phyloP scores from a whole-genome alignment of 1,140 invertebrate genomes.

The Lysiphlebus fabarum region DNA sequence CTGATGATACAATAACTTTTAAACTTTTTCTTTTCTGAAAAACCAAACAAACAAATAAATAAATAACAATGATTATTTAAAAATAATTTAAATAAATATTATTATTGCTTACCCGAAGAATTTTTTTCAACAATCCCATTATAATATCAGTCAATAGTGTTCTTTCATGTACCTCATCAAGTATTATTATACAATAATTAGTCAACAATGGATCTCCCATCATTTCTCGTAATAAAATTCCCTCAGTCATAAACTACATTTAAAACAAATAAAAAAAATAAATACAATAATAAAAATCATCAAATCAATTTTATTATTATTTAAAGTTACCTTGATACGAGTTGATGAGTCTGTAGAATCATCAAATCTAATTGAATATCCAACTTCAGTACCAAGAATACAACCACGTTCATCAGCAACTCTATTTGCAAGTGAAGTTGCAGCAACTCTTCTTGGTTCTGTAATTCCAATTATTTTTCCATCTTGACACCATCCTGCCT shows the following conservation, averaged over 20 bases:
- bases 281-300: slow-evolving; percentile 7
- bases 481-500: slow-evolving; percentile 80
- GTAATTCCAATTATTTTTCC: slow-evolving; percentile 80
- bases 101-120: slow-evolving; percentile 64
- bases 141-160: slow-evolving; percentile 91
- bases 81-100: not conserved
- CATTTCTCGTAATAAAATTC: slow-evolving; percentile 90
- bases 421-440: slow-evolving; percentile 81
- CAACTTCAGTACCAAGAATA: slow-evolving; percentile 78
- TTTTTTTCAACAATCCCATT: slow-evolving; percentile 92
- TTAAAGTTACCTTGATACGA: slow-evolving; percentile 73
- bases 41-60: slow-evolving; percentile 37
- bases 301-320: not conserved
- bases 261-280: slow-evolving; percentile 24
- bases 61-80: not conserved
- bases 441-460: slow-evolving; percentile 88
- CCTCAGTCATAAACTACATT: slow-evolving; percentile 91
- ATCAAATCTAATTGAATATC: slow-evolving; percentile 92
- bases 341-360: slow-evolving; percentile 70
- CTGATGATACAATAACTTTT: slow-evolving; percentile 87
- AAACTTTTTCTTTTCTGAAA: slow-evolving; percentile 83
- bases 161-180: slow-evolving; percentile 97
- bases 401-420: slow-evolving; percentile 87
- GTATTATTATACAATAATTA: slow-evolving; percentile 84
- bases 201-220: slow-evolving; percentile 89